Evolutionary conservation across 2,113 vertebrate species (phyloP).

Genomic region (Pygoscelis antarcticus): DNA sequence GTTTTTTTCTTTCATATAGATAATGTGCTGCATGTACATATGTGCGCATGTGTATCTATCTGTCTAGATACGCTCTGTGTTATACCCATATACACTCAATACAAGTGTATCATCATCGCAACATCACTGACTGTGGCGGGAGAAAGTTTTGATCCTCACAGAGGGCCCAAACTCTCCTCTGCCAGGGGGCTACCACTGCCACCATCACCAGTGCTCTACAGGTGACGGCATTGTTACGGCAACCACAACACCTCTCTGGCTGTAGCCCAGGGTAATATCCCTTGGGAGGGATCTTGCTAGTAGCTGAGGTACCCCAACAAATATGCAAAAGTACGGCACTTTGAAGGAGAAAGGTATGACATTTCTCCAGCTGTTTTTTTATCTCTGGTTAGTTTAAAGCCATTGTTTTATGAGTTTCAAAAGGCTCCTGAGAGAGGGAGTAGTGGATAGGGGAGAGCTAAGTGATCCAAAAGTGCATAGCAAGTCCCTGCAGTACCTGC

Average conservation of each 20-base stretch:
- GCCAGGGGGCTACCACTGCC: fast-evolving
- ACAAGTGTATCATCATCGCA: fast-evolving
- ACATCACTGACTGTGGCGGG: not conserved
- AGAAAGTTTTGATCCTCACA: not conserved
- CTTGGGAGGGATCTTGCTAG: not conserved
- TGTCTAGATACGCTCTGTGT: not conserved
- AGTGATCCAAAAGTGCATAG: not conserved
- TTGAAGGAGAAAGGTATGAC: not conserved
- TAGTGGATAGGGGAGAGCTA: not conserved
- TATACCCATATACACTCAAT: not conserved
- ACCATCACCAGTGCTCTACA: not conserved
- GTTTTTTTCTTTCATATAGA: not conserved
- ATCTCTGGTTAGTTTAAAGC: not conserved
- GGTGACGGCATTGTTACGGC: not conserved
- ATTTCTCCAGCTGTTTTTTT: not conserved
- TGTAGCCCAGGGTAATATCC: not conserved
- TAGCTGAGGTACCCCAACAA: not conserved
- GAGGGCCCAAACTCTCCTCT: not conserved
- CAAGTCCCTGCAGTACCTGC: not conserved
- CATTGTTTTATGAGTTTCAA: not conserved
- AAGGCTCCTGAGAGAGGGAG: not conserved
- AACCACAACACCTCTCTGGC: not conserved
- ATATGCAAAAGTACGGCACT: not conserved
- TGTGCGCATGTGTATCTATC: too few relatives aligned
- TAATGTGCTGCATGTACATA: fast-evolving